phyloP scores from a whole-genome alignment of 2,113 vertebrate genomes.

The Otocyon megalotis region DNA sequence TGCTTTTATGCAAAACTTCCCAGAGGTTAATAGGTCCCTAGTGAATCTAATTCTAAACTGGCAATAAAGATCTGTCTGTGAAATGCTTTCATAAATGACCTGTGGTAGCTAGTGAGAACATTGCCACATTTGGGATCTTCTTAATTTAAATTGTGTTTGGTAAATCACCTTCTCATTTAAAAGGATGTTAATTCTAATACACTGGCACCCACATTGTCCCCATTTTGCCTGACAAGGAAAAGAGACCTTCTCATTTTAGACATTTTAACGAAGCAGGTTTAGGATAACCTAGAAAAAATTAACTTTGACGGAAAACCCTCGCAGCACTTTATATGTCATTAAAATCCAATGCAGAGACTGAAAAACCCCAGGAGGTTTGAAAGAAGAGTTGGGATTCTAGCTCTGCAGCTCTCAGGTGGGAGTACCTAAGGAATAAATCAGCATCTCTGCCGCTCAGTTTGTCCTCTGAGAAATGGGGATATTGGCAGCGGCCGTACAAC shows the following conservation, averaged over 20 bases:
- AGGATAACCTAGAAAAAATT: background rate
- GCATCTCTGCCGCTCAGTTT: background rate
- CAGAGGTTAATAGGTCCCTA: conserved; percentile 68
- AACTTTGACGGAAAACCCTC: background rate
- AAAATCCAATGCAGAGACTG: background rate
- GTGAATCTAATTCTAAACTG: conserved; percentile 71
- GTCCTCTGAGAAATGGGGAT: background rate
- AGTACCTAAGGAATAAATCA: background rate
- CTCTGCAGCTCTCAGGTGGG: rapidly evolving
- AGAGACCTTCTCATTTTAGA: background rate
- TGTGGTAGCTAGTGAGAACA: conserved; percentile 17
- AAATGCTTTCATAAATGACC: conserved; percentile 63
- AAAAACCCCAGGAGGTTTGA: background rate
- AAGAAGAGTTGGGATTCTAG: background rate
- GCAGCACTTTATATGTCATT: background rate
- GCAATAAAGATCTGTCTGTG: conserved; percentile 11
- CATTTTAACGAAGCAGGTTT: background rate
- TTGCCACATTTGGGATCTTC: background rate
- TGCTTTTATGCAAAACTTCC: conserved; percentile 59
- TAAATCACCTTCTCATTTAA: conserved; percentile 35
- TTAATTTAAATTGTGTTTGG: conserved; percentile 51
- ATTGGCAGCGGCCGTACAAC: background rate
- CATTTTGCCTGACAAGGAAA: background rate
- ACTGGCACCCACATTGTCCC: background rate
- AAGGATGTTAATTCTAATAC: conserved; percentile 40